Evolutionary conservation across 2,797 vertebrate genomes (phyloP).

Genomic region (Tinamus major): DNA sequence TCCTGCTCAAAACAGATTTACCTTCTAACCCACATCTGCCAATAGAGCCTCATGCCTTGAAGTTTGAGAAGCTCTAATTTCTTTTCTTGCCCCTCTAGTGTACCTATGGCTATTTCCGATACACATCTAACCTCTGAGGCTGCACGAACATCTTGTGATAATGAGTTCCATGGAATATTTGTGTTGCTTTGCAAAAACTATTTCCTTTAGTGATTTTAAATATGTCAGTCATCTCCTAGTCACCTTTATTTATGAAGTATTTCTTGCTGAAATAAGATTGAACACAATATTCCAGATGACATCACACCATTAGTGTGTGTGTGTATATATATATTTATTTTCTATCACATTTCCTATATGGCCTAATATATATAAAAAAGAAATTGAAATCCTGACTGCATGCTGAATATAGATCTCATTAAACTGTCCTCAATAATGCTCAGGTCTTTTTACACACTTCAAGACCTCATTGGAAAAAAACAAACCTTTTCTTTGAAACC

Average conservation of each 20-base stretch:
- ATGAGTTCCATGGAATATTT: conserved; percentile 18
- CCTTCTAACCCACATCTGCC: background rate
- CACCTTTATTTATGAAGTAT: background rate
- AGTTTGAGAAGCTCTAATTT: background rate
- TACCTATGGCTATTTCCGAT: conserved; percentile 28
- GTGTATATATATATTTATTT: background rate
- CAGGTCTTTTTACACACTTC: background rate
- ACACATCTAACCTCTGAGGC: background rate
- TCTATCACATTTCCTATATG: background rate
- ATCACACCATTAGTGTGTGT: background rate
- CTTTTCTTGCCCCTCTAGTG: background rate
- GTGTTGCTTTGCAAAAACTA: background rate
- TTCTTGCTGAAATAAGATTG: background rate
- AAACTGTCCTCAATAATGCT: background rate
- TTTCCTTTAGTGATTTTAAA: background rate
- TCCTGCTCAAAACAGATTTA: background rate
- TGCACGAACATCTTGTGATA: conserved; percentile 15
- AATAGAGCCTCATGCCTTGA: background rate
- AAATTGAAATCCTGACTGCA: background rate
- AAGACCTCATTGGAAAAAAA: background rate
- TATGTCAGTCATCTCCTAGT: background rate
- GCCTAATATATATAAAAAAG: background rate
- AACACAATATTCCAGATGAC: background rate
- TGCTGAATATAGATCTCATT: background rate
- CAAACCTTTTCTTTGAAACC: background rate